Evolutionary conservation across 2,797 vertebrate genomes (phyloP).

Genomic region (Alouatta caraya): DNA sequence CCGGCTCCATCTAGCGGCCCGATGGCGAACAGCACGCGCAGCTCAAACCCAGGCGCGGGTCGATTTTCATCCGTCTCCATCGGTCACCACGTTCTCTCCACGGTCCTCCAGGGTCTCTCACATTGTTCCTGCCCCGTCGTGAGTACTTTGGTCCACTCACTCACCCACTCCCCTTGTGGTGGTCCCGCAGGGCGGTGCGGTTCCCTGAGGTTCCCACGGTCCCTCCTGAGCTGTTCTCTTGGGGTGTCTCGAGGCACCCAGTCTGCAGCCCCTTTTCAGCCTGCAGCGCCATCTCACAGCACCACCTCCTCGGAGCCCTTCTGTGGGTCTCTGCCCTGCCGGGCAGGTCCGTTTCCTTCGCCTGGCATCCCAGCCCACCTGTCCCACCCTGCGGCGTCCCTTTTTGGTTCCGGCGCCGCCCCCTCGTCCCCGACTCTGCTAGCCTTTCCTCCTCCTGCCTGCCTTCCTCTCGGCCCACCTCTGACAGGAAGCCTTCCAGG

Average conservation of each 20-base stretch:
- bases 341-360: not conserved
- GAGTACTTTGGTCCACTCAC: not conserved
- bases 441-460: not conserved
- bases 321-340: not conserved
- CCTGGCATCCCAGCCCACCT: not conserved
- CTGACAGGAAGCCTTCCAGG: not conserved
- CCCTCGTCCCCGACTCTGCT: too few species aligned
- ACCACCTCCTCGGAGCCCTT: not conserved
- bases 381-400: not conserved
- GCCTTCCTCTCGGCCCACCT: not conserved
- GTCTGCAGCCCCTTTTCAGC: not conserved
- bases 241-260: not conserved
- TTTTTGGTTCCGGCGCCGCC: rapidly evolving
- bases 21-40: not conserved
- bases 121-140: not conserved
- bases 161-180: not conserved
- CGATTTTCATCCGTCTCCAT: too few species aligned
- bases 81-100: not conserved
- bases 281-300: too few species aligned
- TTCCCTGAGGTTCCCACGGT: rapidly evolving
- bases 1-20: slow-evolving; percentile 60
- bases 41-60: rapidly evolving
- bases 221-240: too few species aligned
- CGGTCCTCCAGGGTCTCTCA: not conserved
- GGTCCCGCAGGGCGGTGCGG: not conserved